phyloP scores from a whole-genome alignment of 2,113 vertebrate genomes.

The Tychaedon coryphoeus region DNA sequence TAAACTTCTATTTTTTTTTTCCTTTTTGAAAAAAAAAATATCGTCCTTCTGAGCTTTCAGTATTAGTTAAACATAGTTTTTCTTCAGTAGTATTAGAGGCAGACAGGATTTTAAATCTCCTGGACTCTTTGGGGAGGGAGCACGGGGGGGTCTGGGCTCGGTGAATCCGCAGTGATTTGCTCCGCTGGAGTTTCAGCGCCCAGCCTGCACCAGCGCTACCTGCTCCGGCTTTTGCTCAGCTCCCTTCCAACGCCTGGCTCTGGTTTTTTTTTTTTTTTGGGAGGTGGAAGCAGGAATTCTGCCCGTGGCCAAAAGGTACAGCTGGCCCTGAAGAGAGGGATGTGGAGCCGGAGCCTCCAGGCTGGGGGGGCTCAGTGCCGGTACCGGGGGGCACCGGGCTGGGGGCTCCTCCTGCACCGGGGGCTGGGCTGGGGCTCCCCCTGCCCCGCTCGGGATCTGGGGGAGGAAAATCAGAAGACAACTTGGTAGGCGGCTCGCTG shows the following conservation, averaged over 20 bases:
- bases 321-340: not conserved
- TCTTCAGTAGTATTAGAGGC: slow-evolving; percentile 34
- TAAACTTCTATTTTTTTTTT: not conserved
- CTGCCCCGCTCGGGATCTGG: not conserved
- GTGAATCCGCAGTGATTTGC: not conserved
- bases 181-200: not conserved
- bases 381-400: not conserved
- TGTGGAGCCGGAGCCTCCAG: not conserved
- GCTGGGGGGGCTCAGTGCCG: not conserved
- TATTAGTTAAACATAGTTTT: not conserved
- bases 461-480: not conserved
- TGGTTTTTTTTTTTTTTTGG: too few relatives aligned
- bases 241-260: not conserved
- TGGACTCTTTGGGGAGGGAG: not conserved
- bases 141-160: not conserved
- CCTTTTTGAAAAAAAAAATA: not conserved
- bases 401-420: not conserved
- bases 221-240: not conserved
- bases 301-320: not conserved
- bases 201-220: not conserved
- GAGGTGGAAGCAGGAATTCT: not conserved
- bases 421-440: not conserved
- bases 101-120: not conserved
- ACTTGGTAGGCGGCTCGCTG: not conserved
- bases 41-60: not conserved